Conservation (phyloP, 2,888 invertebrate genomes). For the Melinaea marsaeus region DNA sequence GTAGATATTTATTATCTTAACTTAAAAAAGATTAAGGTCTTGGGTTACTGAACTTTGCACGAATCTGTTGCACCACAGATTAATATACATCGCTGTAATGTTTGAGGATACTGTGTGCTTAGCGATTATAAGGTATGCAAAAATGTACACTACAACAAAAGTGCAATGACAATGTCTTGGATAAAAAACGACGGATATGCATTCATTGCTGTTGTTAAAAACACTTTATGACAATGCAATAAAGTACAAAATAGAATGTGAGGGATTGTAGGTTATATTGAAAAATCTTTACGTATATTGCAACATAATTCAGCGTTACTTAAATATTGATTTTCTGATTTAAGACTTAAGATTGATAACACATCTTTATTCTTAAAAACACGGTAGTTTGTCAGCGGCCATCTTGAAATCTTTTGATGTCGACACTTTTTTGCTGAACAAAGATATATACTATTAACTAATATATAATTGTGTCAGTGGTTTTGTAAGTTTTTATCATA, state of each 20-base stretch:
- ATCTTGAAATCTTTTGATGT: background rate
- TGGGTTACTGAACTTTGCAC: conserved; percentile 19
- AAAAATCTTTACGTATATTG: conserved; percentile 3
- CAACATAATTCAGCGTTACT: conserved; percentile 6
- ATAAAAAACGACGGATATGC: background rate
- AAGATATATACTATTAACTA: background rate
- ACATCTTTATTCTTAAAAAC: conserved; percentile 43
- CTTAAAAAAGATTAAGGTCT: conserved; percentile 43
- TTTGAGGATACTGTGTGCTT: conserved; percentile 18
- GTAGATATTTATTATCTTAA: conserved; percentile 42
- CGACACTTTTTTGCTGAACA: background rate
- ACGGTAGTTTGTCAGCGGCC: conserved; percentile 5
- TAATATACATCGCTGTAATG: conserved; percentile 28
- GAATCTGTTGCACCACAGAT: conserved; percentile 9
- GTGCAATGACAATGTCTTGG: conserved; percentile 12
- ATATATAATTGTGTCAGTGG: background rate
- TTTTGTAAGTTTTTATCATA: no score
- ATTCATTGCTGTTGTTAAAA: background rate
- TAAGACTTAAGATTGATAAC: conserved; percentile 50
- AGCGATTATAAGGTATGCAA: conserved; percentile 27
- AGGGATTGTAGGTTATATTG: background rate
- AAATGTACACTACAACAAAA: conserved; percentile 30
- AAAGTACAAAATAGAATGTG: background rate
- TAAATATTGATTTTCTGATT: conserved; percentile 52
- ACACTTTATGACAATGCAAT: background rate